These are phyloP conservation scores for Drosophila anomalipes DNA, from an alignment of 2,888 invertebrate genomes.

Conservation along the genomic window DNA sequence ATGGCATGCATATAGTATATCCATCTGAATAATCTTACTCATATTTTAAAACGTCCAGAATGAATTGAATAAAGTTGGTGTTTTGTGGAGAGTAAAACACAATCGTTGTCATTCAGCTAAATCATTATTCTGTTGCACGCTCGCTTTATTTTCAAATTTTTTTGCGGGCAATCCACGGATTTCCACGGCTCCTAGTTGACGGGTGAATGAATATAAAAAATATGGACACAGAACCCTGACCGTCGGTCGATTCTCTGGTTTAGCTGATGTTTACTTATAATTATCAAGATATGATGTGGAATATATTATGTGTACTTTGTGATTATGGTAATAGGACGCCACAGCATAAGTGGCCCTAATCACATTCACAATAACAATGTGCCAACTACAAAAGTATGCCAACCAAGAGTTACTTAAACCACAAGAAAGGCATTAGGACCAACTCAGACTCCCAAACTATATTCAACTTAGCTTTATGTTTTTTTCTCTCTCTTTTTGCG, in stretches of 20 bases:
- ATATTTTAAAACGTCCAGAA: neutral
- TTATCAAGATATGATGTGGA: slow-evolving; percentile 26
- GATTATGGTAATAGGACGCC: slow-evolving; percentile 50
- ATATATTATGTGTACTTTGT: slow-evolving; percentile 9
- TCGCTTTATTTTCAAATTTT: neutral
- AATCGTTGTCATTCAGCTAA: neutral
- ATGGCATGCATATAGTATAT: neutral
- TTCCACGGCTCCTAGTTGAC: neutral
- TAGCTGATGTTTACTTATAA: slow-evolving; percentile 17
- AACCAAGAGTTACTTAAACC: slow-evolving; percentile 21
- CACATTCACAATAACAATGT: slow-evolving; percentile 13
- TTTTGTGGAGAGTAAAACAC: neutral
- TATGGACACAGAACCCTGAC: slow-evolving; percentile 35
- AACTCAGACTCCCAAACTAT: too few species aligned
- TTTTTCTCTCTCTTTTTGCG: neutral
- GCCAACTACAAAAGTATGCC: slow-evolving; percentile 6
- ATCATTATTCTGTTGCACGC: slow-evolving; percentile 5
- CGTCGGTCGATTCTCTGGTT: slow-evolving; percentile 1
- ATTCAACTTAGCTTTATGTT: neutral
- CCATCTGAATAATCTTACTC: neutral
- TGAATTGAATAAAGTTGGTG: neutral
- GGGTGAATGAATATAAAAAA: slow-evolving; percentile 3
- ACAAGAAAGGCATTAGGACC: neutral
- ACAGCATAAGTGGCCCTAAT: slow-evolving; percentile 24
- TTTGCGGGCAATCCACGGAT: neutral